phyloP scores from a whole-genome alignment of 2,113 vertebrate genomes.

The Psephotus haematonotus region DNA sequence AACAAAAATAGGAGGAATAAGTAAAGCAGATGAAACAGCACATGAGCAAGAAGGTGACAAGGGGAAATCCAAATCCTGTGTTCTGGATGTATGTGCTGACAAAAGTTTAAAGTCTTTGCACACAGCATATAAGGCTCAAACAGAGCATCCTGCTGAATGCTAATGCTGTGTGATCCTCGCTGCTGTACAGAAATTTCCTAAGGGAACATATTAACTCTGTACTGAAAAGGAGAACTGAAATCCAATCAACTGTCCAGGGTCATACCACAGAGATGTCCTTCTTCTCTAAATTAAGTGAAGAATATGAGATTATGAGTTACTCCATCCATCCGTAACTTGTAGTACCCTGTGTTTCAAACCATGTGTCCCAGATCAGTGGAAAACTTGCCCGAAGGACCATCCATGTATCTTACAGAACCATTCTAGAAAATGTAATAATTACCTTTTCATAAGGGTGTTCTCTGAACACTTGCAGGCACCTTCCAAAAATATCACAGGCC shows the following conservation, averaged over 20 bases:
- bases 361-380: background rate
- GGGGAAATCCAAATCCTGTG: background rate
- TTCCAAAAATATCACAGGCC: background rate
- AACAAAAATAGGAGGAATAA: background rate
- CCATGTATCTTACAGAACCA: background rate
- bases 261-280: background rate
- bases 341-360: background rate
- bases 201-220: background rate
- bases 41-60: background rate
- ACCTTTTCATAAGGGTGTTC: background rate
- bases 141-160: background rate
- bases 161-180: background rate
- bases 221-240: background rate
- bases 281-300: conserved; percentile 18
- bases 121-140: background rate
- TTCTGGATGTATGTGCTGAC: background rate
- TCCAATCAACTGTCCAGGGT: background rate
- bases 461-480: background rate
- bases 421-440: conserved; percentile 27
- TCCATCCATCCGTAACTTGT: background rate
- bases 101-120: background rate
- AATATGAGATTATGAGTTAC: background rate
- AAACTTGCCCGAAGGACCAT: background rate
- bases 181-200: background rate
- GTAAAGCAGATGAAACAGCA: background rate